These are phyloP conservation scores for Ips nitidus DNA, from an alignment of 1,140 invertebrate species.

Conservation along the genomic window DNA sequence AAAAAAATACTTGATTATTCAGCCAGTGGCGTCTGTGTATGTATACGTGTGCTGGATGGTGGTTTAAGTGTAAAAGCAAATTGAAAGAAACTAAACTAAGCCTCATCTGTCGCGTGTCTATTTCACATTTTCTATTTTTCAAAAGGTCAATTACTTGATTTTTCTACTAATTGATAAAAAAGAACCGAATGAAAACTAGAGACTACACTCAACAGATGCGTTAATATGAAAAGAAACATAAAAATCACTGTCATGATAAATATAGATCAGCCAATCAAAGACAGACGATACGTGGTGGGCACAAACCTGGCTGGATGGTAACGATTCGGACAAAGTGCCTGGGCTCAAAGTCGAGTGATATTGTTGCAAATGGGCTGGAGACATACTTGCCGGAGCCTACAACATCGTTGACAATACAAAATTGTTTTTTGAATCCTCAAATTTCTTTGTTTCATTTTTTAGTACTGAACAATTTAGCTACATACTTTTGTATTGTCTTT, in stretches of 20 bases:
- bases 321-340: constrained; percentile 70
- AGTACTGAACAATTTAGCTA: neutral
- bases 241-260: too few relatives aligned
- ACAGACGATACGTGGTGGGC: constrained; percentile 21
- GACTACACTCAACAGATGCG: too few relatives aligned
- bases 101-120: too few relatives aligned
- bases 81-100: too few relatives aligned
- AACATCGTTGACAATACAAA: constrained; percentile 45
- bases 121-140: neutral
- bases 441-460: neutral
- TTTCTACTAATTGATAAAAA: too few relatives aligned
- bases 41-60: too few relatives aligned
- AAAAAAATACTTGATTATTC: too few relatives aligned
- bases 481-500: constrained; percentile 20
- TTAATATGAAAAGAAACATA: too few relatives aligned
- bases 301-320: constrained; percentile 78
- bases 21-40: too few relatives aligned
- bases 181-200: too few relatives aligned
- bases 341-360: constrained; percentile 69
- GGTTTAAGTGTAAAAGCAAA: too few relatives aligned
- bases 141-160: neutral
- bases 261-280: too few relatives aligned
- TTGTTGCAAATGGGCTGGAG: constrained; percentile 81
- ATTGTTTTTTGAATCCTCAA: neutral
- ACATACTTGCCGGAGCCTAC: constrained; percentile 87